Base-by-base conservation (phyloP, 2,797 vertebrate species). In the Florisuga fusca region DNA sequence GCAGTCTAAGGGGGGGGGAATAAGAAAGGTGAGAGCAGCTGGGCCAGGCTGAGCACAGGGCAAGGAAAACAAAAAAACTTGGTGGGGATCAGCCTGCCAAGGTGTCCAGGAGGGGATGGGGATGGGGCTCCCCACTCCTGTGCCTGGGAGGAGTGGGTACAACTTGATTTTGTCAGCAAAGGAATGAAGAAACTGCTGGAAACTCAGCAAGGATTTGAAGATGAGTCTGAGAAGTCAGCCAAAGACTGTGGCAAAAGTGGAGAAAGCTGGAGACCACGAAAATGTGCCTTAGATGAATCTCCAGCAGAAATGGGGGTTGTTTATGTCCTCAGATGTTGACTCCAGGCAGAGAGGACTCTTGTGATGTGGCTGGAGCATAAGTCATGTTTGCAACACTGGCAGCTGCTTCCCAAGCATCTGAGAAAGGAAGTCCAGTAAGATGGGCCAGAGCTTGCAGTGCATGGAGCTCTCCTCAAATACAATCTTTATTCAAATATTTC, bases 301-400 rank as follows among this genome's bases (percentile, higher is more conserved):
- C 4, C 29, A 84, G 87, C 12, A 48, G 94, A 94, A 94, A 75
- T 50, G 79, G 81, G 93, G 93, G 76, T 51, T 94, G 68, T 51
- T 78, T 79, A n/a, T 78, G 79, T 59, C 90, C 84, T 87, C 87
- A 81, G 66, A 94, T 78, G 79, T 4, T 91, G 91, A 86, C 73
- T 93, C 51, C 82, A 91, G 93, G 73, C 29, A 6, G 85, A 77
- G 83, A 73, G 91, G 93, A 96, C 94, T 93, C 93, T 20, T 96
- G 69, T 95, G 91, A 96, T 95, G 93, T 96, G 94, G 95, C 92
- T 90, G 77, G 38, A 67, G 76, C 78, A 84, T 81, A 84, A 95
- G 90, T 84, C 93, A 91, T 93, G 82, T 84, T 79, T 93, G 80
- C 86, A 91, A 84, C 66, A 69, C 76, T 94, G 90, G 85, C 95